Percentiles rank a stretch among this genome's conserved stretches.
Evolutionary conservation across 2,888 invertebrate species (phyloP).

Genomic region (Andrena haemorrhoa): DNA sequence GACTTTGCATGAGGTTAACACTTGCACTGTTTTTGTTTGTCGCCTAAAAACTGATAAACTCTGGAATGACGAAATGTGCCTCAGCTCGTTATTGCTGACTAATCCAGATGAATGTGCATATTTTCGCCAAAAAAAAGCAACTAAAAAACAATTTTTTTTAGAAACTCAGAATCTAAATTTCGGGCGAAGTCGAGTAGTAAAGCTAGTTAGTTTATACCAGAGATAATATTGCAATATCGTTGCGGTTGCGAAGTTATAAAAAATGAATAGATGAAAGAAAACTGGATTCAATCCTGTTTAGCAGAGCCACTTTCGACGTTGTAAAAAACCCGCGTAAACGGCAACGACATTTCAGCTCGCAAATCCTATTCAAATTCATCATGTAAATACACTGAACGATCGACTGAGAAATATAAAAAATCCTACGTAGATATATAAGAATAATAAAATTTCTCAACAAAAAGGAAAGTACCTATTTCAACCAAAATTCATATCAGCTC

Average conservation of each 20-base stretch:
- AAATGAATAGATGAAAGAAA: constrained; percentile 28
- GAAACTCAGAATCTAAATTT: too few species aligned
- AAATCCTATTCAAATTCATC: background rate
- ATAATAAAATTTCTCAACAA: too few species aligned
- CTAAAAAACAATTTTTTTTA: too few species aligned
- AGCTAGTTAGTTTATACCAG: constrained; percentile 54
- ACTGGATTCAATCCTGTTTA: constrained; percentile 57
- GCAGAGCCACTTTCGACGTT: constrained; percentile 21
- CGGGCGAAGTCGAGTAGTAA: too few species aligned
- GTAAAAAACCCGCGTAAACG: constrained; percentile 21
- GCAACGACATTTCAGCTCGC: constrained; percentile 15
- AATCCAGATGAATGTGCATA: too few species aligned
- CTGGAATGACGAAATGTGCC: too few species aligned
- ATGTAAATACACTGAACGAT: background rate
- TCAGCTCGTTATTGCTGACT: too few species aligned
- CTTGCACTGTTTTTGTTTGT: background rate
- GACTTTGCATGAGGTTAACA: background rate
- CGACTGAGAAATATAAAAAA: background rate
- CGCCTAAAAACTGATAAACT: too few species aligned
- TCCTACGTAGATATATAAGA: too few species aligned
- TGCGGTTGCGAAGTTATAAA: constrained; percentile 18
- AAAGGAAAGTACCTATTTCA: too few species aligned
- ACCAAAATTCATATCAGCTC: background rate
- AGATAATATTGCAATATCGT: constrained; percentile 52
- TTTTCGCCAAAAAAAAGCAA: too few species aligned